phyloP scores from a whole-genome alignment of 37 sponge, comb jelly and placozoan genomes.

The Chondrilla cf. caribensis region DNA sequence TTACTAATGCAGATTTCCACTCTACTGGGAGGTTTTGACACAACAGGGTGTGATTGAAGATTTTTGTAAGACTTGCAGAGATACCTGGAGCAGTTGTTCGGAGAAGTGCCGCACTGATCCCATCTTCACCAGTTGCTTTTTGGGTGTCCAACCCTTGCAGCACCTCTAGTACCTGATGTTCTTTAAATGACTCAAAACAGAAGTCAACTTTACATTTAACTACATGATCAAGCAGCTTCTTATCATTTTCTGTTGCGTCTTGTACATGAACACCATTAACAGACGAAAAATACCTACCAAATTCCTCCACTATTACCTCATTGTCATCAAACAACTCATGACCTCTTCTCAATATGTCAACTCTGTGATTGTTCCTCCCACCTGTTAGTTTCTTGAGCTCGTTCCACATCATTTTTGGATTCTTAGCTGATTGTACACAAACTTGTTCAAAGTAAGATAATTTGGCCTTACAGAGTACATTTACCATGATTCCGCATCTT shows the following conservation, averaged over 20 bases:
- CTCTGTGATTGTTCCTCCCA: too few relatives aligned
- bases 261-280: too few relatives aligned
- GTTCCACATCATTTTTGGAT: too few relatives aligned
- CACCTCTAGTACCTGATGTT: constrained; percentile 7
- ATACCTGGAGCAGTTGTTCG: background rate
- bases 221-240: background rate
- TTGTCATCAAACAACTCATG: too few relatives aligned
- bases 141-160: background rate
- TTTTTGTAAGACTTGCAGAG: background rate
- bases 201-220: background rate
- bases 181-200: constrained; percentile 10
- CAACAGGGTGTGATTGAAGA: constrained; percentile 20
- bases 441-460: too few relatives aligned
- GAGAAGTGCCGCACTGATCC: constrained; percentile 1
- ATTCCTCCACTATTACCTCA: too few relatives aligned
- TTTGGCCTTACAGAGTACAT: too few relatives aligned
- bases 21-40: background rate
- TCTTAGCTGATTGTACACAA: too few relatives aligned
- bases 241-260: background rate
- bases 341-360: too few relatives aligned
- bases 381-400: too few relatives aligned
- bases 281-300: too few relatives aligned
- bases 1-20: constrained; percentile 8
- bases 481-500: too few relatives aligned
- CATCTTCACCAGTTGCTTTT: constrained; percentile 8